These are phyloP conservation scores for Miltochrista miniata DNA, from an alignment of 2,888 invertebrate genomes.

Conservation along the genomic window DNA sequence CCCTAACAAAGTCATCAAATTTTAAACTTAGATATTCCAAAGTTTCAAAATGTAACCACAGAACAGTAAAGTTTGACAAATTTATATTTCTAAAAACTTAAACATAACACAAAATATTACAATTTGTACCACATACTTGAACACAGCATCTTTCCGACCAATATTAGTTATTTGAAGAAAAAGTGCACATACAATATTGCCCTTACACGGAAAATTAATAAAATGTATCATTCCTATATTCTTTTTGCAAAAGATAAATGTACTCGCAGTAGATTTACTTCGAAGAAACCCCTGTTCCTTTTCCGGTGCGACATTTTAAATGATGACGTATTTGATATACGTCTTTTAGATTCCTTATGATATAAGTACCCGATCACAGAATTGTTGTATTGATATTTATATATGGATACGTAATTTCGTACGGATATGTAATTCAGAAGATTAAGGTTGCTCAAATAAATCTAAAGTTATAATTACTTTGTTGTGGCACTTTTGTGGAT, in stretches of 20 bases:
- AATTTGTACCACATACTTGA: too few species aligned
- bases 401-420: too few species aligned
- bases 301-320: conserved; percentile 3
- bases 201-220: too few species aligned
- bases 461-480: too few species aligned
- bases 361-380: neutral
- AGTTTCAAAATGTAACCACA: neutral
- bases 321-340: neutral
- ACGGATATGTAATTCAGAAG: too few species aligned
- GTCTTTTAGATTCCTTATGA: neutral
- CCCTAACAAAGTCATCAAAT: neutral
- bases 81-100: conserved; percentile 14
- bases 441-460: too few species aligned
- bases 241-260: conserved; percentile 35
- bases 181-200: too few species aligned
- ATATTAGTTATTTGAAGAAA: too few species aligned
- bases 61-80: conserved; percentile 3
- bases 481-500: too few species aligned
- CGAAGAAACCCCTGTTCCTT: conserved; percentile 8
- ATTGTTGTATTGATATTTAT: neutral
- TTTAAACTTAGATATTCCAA: neutral
- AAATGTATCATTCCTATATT: conserved; percentile 33
- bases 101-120: conserved; percentile 5
- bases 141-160: too few species aligned
- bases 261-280: conserved; percentile 15